Base-by-base conservation (phyloP, 37 sponge, comb jelly and placozoan species). In the Ephydatia muelleri region DNA sequence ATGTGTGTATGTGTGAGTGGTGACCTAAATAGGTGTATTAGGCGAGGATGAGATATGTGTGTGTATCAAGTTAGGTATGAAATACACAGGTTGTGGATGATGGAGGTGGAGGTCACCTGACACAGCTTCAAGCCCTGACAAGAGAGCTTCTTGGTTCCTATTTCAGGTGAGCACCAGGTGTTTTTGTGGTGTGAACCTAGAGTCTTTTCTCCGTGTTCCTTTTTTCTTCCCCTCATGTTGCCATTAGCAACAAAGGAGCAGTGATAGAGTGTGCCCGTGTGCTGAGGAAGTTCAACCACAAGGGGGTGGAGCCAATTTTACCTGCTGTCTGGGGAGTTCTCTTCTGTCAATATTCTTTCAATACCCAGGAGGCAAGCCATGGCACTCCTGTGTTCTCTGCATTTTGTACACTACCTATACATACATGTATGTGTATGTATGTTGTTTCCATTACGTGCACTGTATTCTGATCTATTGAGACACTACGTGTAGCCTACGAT, bases 71-170 rank as follows among this genome's bases (percentile, higher is more conserved):
- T n/a, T n/a, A n/a, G n/a, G n/a, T n/a, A n/a, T n/a, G n/a, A n/a
- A n/a, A n/a, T n/a, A n/a, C n/a, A n/a, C 43, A 87, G 87, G 81
- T 34, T 25, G 81, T 34, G 13, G 87, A 80, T 3, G 87, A 87
- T 38, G 87, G 67, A 32, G 36, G 80, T 0, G n/a, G n/a, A n/a
- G 35, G 28, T 38, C 87, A 87, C 67, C 49, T 57, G 14, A 1
- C 38, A 35, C 64, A 67, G 19, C 73, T 87, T 28, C 34, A 74
- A 27, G 6, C n/a, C 16, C 79, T 85, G 3, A 16, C 39, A 14
- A 25, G 29, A 13, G 5, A 16, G 36, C 28, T 85, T 30, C 31
- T 85, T 34, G 5, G 72, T 19, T 32, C 49, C 35, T 66, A 65
- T 28, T 16, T 8, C 5, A 37, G 25, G 80, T 80, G 67, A 67